Percentiles rank a stretch among this genome's conserved stretches.
These are phyloP conservation scores for Ovis canadensis DNA, from an alignment of 2,113 vertebrate species.

Conservation along the genomic window DNA sequence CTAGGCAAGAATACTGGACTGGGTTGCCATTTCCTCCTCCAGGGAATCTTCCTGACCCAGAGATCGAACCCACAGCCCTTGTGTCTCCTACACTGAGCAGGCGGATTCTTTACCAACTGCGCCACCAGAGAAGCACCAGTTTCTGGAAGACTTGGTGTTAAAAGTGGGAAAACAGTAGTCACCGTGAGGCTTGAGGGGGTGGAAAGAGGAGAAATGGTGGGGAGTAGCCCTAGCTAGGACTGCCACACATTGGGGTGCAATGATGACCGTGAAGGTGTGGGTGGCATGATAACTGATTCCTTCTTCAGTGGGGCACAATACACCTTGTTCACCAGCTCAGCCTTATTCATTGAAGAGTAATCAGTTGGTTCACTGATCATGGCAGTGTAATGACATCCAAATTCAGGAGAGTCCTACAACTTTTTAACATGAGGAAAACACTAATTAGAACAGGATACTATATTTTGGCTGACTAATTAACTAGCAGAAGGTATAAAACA, in stretches of 20 bases:
- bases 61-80: not conserved
- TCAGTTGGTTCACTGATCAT: not conserved
- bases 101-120: not conserved
- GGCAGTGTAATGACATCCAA: not conserved
- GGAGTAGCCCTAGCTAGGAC: not conserved
- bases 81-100: not conserved
- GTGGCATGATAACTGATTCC: not conserved
- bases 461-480: conserved; percentile 25
- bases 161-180: not conserved
- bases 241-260: not conserved
- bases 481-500: not conserved
- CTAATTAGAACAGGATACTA: not conserved
- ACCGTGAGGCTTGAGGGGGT: not conserved
- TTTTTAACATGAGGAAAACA: not conserved
- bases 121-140: not conserved
- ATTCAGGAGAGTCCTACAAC: not conserved
- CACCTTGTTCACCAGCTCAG: not conserved
- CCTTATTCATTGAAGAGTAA: not conserved
- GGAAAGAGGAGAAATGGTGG: not conserved
- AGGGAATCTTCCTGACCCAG: not conserved
- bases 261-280: not conserved
- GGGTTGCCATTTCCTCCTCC: not conserved
- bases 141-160: not conserved
- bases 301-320: not conserved
- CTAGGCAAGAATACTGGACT: not conserved